Evolutionary conservation across 2,888 invertebrate species (phyloP), one percentile per base, ranked within the genome.

Genomic region (Tinea semifulvella): DNA sequence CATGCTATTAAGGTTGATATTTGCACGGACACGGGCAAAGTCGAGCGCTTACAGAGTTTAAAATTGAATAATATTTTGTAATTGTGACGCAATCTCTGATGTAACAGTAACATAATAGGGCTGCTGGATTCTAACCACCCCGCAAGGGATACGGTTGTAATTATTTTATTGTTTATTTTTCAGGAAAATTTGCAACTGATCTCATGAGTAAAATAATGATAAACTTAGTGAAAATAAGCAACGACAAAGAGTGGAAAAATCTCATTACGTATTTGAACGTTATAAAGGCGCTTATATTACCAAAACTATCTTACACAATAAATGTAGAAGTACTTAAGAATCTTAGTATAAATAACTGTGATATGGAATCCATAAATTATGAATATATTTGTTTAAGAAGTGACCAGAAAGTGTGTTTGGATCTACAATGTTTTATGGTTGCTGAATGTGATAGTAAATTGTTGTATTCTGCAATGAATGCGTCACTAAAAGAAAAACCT

Each of bases 391-490:
- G 68, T 16, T 55, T 77, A 49, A 62, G 65, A 25, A 51, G 55
- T 35, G 72, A 68, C 10, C 62, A 62, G 19, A 61, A 68, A 18
- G 53, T 50, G 48, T 74, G 72, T 57, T 58, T 77, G 48, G 79
- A 80, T 65, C 84, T 92, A 42, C 83, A 82, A 53, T 82, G 87
- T 53, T 89, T 91, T 53, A 49, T 75, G 45, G 63, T 52, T 54
- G 84, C 86, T 43, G 81, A 84, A 81, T 49, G 70, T 79, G 5
- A 74, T 31, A 14, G 13, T 4, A 31, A 31, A 31, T 31, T 31
- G 13, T 65, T 85, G 53, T 67, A 89, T 36, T 79, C 82, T 43
- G 82, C 85, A 42, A 89, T 89, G 74, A 86, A 87, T 65, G 76
- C 76, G 54, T 75, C 83, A 52, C 62, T 85, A 46, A 74, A 73